Evolutionary conservation across 1,140 invertebrate species (phyloP).

Genomic region (Meloidogyne hapla): DNA sequence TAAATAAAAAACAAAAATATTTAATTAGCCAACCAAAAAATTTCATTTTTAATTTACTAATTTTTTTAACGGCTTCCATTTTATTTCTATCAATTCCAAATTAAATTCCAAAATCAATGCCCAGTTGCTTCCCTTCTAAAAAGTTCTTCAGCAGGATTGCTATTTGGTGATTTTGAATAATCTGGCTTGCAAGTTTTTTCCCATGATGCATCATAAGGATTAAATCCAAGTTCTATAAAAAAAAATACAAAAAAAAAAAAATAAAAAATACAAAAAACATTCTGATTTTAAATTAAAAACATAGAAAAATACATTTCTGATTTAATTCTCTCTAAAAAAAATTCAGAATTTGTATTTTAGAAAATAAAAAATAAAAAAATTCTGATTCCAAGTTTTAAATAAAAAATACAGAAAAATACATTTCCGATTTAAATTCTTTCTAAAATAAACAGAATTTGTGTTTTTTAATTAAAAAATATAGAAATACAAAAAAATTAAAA

Average conservation of each 20-base stretch:
- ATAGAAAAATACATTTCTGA: no score
- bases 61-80: no score
- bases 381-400: neutral
- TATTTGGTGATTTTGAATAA: slow-evolving; percentile 52
- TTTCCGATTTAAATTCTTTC: no score
- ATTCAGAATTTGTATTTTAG: no score
- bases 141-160: slow-evolving; percentile 55
- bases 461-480: neutral
- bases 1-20: no score
- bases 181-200: slow-evolving; percentile 52
- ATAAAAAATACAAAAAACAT: neutral
- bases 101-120: neutral
- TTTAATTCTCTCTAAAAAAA: no score
- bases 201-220: slow-evolving; percentile 51
- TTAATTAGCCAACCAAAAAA: no score
- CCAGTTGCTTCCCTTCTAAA: slow-evolving; percentile 40
- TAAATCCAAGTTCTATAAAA: slow-evolving; percentile 54
- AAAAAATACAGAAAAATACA: neutral
- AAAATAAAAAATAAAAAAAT: neutral
- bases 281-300: no score
- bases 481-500: neutral
- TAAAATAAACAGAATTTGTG: neutral
- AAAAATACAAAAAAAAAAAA: neutral
- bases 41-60: no score
- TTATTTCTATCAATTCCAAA: neutral